Conservation (phyloP, 2,888 invertebrate genomes). For the Hymenopus coronatus region DNA sequence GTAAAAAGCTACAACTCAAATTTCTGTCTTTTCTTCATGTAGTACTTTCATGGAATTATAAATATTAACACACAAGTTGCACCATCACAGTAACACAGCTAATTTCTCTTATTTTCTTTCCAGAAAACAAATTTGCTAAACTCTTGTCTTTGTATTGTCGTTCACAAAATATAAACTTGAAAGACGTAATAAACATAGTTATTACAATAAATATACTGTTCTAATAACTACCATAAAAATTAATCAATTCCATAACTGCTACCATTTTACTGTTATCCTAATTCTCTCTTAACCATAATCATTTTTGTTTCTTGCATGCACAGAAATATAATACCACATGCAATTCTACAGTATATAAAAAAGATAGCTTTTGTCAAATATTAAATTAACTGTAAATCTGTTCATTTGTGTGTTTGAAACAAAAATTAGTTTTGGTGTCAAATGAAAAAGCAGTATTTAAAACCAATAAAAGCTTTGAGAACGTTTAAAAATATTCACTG, state of each 20-base stretch:
- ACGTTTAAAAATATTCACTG: too few species aligned
- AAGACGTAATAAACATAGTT: neutral
- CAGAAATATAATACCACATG: neutral
- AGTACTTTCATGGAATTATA: neutral
- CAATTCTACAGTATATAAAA: neutral
- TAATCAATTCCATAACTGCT: neutral
- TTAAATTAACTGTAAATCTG: neutral
- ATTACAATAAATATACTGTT: neutral
- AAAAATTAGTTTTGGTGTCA: neutral
- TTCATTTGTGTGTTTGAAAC: neutral
- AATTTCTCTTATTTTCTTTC: neutral
- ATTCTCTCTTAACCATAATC: neutral
- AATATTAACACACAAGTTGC: neutral
- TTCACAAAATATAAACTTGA: neutral
- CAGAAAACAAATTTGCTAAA: neutral
- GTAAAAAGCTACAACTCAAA: neutral
- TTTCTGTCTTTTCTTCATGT: neutral
- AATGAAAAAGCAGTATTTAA: neutral
- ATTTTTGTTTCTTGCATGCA: neutral
- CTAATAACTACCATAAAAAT: neutral
- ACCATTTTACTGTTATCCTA: neutral
- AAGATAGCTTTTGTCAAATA: neutral
- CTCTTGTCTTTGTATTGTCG: neutral
- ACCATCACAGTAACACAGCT: neutral
- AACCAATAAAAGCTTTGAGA: neutral